These are phyloP conservation scores for Catharus bicknelli DNA, from an alignment of 2,113 vertebrate genomes.

Conservation along the genomic window DNA sequence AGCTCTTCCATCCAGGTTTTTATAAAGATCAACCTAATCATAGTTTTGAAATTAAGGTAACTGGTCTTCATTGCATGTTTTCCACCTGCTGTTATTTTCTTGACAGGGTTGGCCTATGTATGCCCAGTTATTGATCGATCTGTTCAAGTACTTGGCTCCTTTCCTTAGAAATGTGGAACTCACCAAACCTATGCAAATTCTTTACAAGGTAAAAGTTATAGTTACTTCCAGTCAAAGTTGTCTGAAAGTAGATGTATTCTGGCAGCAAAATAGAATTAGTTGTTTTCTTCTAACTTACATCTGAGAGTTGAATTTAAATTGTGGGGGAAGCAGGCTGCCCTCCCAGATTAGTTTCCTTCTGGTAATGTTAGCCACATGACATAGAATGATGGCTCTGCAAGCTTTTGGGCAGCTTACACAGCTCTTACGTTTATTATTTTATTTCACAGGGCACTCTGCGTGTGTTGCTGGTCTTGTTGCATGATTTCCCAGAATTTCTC, in stretches of 20 bases:
- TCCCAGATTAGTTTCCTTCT: background rate
- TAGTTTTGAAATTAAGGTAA: background rate
- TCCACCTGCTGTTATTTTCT: background rate
- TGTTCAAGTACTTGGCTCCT: constrained; percentile 98
- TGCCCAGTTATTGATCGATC: constrained; percentile 95
- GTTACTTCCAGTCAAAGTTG: background rate
- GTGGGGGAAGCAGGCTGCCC: background rate
- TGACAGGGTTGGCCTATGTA: constrained; percentile 98
- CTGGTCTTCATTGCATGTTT: background rate
- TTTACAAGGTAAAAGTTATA: constrained; percentile 90
- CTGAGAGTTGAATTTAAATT: background rate
- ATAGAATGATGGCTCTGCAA: background rate
- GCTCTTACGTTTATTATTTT: background rate
- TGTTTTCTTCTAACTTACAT: background rate
- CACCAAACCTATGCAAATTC: constrained; percentile 99
- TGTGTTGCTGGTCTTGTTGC: constrained; percentile 94
- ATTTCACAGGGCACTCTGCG: constrained; percentile 89
- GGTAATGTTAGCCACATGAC: background rate
- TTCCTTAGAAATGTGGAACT: constrained; percentile 99
- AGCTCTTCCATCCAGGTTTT: background rate
- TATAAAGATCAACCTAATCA: background rate
- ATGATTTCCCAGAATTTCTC: constrained; percentile 98
- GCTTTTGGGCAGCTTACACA: background rate
- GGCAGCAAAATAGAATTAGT: background rate
- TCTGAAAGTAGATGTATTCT: background rate